Percentiles rank a stretch among this genome's conserved stretches.
These are phyloP conservation scores for Diorhabda elongata DNA, from an alignment of 1,140 invertebrate species.

Conservation along the genomic window DNA sequence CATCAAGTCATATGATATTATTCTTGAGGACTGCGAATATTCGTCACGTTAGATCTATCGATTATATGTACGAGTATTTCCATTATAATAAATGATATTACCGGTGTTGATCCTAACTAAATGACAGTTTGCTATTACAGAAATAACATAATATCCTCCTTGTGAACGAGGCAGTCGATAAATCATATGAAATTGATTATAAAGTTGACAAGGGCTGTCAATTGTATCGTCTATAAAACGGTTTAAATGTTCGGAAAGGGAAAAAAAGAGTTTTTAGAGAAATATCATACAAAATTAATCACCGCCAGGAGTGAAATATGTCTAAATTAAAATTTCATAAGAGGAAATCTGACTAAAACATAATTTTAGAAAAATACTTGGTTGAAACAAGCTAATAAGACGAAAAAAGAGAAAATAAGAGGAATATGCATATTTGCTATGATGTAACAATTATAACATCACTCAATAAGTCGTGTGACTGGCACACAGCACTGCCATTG, in stretches of 20 bases:
- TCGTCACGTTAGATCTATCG: background rate
- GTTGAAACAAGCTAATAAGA: too few species aligned
- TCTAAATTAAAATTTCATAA: too few species aligned
- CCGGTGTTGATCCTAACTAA: conserved; percentile 9
- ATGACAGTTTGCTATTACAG: conserved; percentile 11
- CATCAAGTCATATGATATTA: too few species aligned
- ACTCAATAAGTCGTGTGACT: too few species aligned
- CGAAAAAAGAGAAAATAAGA: too few species aligned
- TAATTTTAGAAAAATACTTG: too few species aligned
- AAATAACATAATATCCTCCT: conserved; percentile 11
- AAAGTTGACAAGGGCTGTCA: conserved; percentile 9
- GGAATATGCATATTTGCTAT: too few species aligned
- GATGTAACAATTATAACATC: too few species aligned
- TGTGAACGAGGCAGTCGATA: conserved; percentile 12
- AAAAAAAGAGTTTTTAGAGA: background rate
- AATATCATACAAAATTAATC: background rate
- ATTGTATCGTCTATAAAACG: background rate
- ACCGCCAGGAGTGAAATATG: too few species aligned
- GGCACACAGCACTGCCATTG: too few species aligned
- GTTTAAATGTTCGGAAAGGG: background rate
- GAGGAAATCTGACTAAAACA: too few species aligned
- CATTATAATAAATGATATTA: conserved; percentile 3
- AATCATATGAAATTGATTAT: conserved; percentile 13
- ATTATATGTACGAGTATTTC: background rate
- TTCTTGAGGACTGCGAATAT: background rate